Percentiles rank a stretch among this genome's conserved stretches.
Conservation (phyloP, 2,888 invertebrate genomes). For the Epinotia demarniana region DNA sequence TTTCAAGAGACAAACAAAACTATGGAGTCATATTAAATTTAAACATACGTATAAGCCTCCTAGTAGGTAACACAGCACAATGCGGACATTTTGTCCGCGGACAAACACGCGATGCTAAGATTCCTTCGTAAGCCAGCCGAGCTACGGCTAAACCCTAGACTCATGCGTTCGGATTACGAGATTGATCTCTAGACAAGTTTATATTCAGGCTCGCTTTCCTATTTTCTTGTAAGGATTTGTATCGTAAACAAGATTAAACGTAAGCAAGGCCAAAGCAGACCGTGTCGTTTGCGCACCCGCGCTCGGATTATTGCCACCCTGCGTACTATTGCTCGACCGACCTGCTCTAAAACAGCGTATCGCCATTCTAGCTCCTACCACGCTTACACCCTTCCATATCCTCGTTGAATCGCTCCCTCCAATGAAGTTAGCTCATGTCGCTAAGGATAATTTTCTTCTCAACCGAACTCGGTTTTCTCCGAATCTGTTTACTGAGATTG, state of each 20-base stretch:
- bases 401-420: slow-evolving; percentile 48
- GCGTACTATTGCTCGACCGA: slow-evolving; percentile 58
- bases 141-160: slow-evolving; percentile 40
- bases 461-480: slow-evolving; percentile 37
- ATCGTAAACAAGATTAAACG: slow-evolving; percentile 69
- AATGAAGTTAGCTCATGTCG: slow-evolving; percentile 62
- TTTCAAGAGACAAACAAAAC: background rate
- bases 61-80: slow-evolving; percentile 1
- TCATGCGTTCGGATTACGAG: slow-evolving; percentile 49
- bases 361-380: background rate
- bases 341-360: slow-evolving; percentile 2
- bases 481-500: slow-evolving; percentile 38
- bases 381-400: slow-evolving; percentile 5
- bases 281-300: slow-evolving; percentile 54
- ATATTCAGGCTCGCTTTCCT: slow-evolving; percentile 59
- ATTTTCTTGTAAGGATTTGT: slow-evolving; percentile 65
- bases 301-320: slow-evolving; percentile 59
- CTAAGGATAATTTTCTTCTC: slow-evolving; percentile 55
- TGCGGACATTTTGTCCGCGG: slow-evolving; percentile 35
- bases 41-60: background rate
- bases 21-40: background rate
- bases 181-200: slow-evolving; percentile 57
- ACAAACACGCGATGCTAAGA: slow-evolving; percentile 31
- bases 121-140: slow-evolving; percentile 32
- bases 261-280: slow-evolving; percentile 58